Base-by-base conservation (phyloP, 2,113 vertebrate genomes). In the Gobio gobio region DNA sequence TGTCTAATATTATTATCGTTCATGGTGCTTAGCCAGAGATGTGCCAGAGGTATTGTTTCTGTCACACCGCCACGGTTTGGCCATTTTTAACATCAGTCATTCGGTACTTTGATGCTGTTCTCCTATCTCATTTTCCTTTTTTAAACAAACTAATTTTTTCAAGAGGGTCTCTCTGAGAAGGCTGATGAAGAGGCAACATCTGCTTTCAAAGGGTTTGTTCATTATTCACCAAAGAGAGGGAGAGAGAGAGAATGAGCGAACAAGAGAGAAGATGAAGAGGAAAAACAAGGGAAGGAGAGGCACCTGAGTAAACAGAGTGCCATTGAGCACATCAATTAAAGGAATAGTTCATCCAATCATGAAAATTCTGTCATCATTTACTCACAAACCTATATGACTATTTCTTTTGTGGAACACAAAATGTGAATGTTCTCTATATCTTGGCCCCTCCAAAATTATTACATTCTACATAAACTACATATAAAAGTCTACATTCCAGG, bases 281-380 rank as follows among this genome's bases (percentile, higher is more conserved):
- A n/a, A 63, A 24, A 83, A 56, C 56, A 36, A 75, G 54, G 64
- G 10, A 59, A 49, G 58, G 26, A 87, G 26, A 87, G 45, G 45
- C 92, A 94, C 93, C 94, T 94, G 93, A 93, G 92, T 92, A 94
- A 94, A 95, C 93, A 94, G 91, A 93, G 91, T 47, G 45, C 81
- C 49, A 84, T 40, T 82, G 82, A 40, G 54, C 86, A 86, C 79
- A 86, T 87, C 90, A 90, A 92, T 94, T 93, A 91, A 91, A 89
- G 49, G 29, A 54, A 77, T 16, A 26, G 43, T 8, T 74, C 72
- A 49, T 22, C 72, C 43, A 74, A 74, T 74, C n/a, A 24, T 74
- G 72, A 77, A 20, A 56, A 56, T 54, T 6, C 49, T 36, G 74
- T 56, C 49, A 56, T 77, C 29, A 6, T 77, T 77, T 75, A 75